These are phyloP conservation scores for Hydrotaea diabolus DNA, from an alignment of 2,888 invertebrate species.

Conservation along the genomic window DNA sequence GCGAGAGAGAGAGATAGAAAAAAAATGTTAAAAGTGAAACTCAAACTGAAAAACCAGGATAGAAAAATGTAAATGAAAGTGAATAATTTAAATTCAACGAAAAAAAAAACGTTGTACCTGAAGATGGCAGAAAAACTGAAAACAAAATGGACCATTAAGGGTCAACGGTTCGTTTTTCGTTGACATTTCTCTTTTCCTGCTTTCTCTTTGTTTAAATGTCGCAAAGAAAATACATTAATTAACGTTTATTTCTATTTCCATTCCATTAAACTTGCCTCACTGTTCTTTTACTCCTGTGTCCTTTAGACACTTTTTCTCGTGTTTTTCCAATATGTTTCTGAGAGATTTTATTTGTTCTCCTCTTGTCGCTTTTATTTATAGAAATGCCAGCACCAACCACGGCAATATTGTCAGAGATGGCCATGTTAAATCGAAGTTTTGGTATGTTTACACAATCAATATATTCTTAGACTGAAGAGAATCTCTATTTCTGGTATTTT, in stretches of 20 bases:
- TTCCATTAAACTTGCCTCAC: slow-evolving; percentile 56
- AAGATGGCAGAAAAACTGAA: too few species aligned
- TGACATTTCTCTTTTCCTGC: not conserved
- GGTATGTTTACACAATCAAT: slow-evolving; percentile 64
- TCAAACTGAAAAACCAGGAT: not conserved
- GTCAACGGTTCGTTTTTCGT: slow-evolving; percentile 17
- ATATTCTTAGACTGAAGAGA: not conserved
- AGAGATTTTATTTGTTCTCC: not conserved
- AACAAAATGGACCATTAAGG: not conserved
- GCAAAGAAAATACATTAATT: slow-evolving; percentile 52
- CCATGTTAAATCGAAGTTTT: slow-evolving; percentile 78
- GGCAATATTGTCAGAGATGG: slow-evolving; percentile 83
- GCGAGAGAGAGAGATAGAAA: not conserved
- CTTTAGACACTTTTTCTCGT: not conserved
- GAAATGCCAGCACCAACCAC: slow-evolving; percentile 94
- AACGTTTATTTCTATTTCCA: slow-evolving; percentile 57
- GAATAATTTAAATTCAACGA: not conserved
- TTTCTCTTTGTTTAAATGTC: not conserved
- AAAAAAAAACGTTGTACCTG: not conserved
- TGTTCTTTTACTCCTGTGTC: slow-evolving; percentile 44
- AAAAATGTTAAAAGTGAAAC: not conserved
- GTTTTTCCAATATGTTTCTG: not conserved
- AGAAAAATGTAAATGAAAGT: too few species aligned
- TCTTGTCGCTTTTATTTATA: slow-evolving; percentile 79
- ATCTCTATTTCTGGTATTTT: not conserved